Percentiles rank a stretch among this genome's conserved stretches.
phyloP scores from a whole-genome alignment of 2,888 invertebrate species.

The Erebia palarica region DNA sequence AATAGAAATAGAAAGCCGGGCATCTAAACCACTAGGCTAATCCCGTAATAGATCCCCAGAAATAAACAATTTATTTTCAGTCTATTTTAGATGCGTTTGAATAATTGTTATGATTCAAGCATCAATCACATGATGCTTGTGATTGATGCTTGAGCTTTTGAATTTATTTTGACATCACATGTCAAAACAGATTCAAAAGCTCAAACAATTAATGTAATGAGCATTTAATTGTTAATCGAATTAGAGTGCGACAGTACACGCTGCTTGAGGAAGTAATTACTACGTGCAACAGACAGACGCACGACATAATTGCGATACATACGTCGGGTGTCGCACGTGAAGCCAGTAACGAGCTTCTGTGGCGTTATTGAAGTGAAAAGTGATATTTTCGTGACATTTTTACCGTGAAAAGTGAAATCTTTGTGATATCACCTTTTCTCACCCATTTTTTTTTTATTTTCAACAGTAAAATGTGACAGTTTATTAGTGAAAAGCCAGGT shows the following conservation, averaged over 20 bases:
- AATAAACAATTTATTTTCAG: too few relatives aligned
- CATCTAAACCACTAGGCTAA: too few relatives aligned
- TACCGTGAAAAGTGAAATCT: background rate
- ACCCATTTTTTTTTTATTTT: background rate
- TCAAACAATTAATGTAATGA: constrained; percentile 40
- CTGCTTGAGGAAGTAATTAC: constrained; percentile 63
- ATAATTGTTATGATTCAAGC: constrained; percentile 16
- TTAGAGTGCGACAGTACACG: constrained; percentile 61
- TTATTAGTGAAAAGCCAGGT: background rate
- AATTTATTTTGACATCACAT: constrained; percentile 16
- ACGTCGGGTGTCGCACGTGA: constrained; percentile 27
- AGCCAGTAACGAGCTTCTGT: constrained; percentile 1
- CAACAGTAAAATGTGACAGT: too few relatives aligned
- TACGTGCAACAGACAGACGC: constrained; percentile 46
- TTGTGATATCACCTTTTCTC: background rate
- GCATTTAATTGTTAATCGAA: constrained; percentile 59
- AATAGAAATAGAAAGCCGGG: too few relatives aligned
- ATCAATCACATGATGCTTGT: too few relatives aligned
- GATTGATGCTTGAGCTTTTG: too few relatives aligned
- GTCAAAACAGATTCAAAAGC: constrained; percentile 31
- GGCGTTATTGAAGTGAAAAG: constrained; percentile 10
- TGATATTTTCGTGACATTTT: constrained; percentile 1
- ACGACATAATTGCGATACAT: constrained; percentile 60
- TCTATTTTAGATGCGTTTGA: too few relatives aligned
- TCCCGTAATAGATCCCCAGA: too few relatives aligned